Base-by-base conservation (phyloP, 2,113 vertebrate genomes). In the Fregata magnificens region DNA sequence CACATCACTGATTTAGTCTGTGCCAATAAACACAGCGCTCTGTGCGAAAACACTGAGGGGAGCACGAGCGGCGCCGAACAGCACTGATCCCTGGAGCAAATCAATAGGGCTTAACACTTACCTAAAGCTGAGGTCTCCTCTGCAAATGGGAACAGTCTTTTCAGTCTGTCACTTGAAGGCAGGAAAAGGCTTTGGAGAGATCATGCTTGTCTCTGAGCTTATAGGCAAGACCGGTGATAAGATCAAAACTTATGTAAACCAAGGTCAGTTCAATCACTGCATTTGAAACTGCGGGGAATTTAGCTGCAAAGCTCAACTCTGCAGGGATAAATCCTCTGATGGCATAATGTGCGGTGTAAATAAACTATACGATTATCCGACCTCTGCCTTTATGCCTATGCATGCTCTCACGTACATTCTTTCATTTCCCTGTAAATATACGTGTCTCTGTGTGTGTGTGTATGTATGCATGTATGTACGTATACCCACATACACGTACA, bases 21-120 rank as follows among this genome's bases (percentile, higher is more conserved):
- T 73, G 97, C 97, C 96, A 97, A 47, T 13, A 84, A 95, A 88
- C 81, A 49, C 93, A 82, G 92, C 47, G 55, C 88, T 50, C 65
- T 29, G 79, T 11, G 47, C 25, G 22, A 63, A 32, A 86, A 34
- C 81, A 17, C 56, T 6, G 29, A 50, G n/a, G 88, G 89, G 79
- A 91, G 45, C 55, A 26, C 82, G 40, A 86, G 82, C 78, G 86
- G 87, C 38, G 56, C 70, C 6, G 56, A 83, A 38, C 61, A 72
- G 72, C 52, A 6, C 62, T 3, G 53, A 6, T 89, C 90, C 83
- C 94, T 9, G 74, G 86, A 55, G 94, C 67, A 45, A 44, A 77
- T 53, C 85, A 5, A 3, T 12, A 69, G 83, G 59, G 63, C 65
- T 95, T 16, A 50, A 19, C 47, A 7, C 72, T 93, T 14, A 58